A percentile compares a stretch with the other conserved stretches of the same genome.
These are phyloP conservation scores for Scyliorhinus canicula DNA, from an alignment of 2,797 vertebrate genomes.

Conservation along the genomic window DNA sequence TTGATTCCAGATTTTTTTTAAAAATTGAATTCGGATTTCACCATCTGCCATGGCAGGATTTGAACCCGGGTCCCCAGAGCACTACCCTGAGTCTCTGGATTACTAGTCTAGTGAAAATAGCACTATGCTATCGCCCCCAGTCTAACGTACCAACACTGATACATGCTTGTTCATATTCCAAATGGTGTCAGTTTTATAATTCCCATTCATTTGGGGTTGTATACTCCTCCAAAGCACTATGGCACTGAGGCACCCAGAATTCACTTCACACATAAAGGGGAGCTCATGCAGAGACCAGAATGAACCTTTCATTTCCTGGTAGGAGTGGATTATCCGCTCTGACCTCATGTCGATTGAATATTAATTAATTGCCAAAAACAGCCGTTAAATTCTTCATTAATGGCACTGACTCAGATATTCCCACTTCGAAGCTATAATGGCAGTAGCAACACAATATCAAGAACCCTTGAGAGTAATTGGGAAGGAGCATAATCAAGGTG, in stretches of 20 bases:
- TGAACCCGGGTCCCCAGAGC: too few species aligned
- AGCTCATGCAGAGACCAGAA: background rate
- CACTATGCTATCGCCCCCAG: too few species aligned
- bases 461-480: background rate
- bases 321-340: background rate
- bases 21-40: too few species aligned
- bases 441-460: background rate
- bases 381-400: background rate
- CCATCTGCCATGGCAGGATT: too few species aligned
- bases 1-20: too few species aligned
- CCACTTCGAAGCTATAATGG: background rate
- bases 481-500: background rate
- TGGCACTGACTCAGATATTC: background rate
- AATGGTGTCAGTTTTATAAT: background rate
- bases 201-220: background rate
- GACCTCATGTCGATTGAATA: background rate
- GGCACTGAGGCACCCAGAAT: background rate
- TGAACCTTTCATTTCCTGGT: background rate
- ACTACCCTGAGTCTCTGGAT: too few species aligned
- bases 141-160: too few species aligned
- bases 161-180: background rate
- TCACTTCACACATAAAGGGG: background rate
- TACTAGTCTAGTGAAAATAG: too few species aligned
- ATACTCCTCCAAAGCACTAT: background rate
- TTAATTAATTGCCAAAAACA: background rate